Conservation (phyloP, 2,113 vertebrate genomes). For the Girardinichthys multiradiatus region DNA sequence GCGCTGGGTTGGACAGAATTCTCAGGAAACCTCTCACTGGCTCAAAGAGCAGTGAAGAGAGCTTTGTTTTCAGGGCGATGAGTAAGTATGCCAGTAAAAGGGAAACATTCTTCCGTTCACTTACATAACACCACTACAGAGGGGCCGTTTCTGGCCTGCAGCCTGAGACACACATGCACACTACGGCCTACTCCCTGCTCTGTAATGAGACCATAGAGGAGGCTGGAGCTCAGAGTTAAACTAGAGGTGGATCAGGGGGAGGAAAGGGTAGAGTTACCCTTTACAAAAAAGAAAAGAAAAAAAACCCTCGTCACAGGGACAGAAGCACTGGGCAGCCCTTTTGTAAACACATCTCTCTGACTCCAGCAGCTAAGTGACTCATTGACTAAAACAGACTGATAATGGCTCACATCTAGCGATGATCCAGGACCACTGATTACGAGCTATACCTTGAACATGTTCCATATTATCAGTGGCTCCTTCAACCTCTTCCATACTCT, state of each 20-base stretch:
- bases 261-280: slow-evolving; percentile 57
- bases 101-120: slow-evolving; percentile 63
- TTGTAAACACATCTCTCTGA: slow-evolving; percentile 53
- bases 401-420: not conserved
- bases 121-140: slow-evolving; percentile 74
- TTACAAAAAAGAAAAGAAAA: slow-evolving; percentile 37
- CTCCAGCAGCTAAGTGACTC: slow-evolving; percentile 49
- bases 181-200: slow-evolving; percentile 38
- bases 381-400: slow-evolving; percentile 27
- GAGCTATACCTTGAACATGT: not conserved
- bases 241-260: slow-evolving; percentile 46
- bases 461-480: not conserved
- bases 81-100: slow-evolving; percentile 59
- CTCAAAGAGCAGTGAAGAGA: slow-evolving; percentile 27
- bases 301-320: slow-evolving; percentile 8
- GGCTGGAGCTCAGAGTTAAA: slow-evolving; percentile 39
- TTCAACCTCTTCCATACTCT: slow-evolving; percentile 14
- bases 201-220: slow-evolving; percentile 48
- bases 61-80: slow-evolving; percentile 54
- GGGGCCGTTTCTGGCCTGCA: slow-evolving; percentile 64
- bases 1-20: not conserved
- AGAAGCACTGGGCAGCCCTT: slow-evolving; percentile 41
- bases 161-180: slow-evolving; percentile 50
- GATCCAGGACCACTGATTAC: slow-evolving; percentile 8
- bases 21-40: slow-evolving; percentile 1